Evolutionary conservation across 2,797 vertebrate genomes (phyloP).

Genomic region (Aythya fuligula): DNA sequence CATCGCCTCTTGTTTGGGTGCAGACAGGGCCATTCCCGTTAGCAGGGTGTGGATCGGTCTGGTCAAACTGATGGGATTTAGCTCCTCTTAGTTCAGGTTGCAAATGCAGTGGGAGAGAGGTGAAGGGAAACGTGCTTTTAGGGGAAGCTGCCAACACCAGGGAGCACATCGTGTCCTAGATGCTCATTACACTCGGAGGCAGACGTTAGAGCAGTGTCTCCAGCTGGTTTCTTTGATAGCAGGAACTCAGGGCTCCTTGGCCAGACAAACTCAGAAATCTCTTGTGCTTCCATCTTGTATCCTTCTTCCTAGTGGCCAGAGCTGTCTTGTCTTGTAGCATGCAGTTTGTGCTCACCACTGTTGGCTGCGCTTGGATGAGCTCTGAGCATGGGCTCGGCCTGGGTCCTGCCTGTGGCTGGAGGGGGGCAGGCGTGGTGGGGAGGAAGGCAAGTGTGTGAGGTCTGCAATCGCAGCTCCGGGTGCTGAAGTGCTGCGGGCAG

Average conservation of each 20-base stretch:
- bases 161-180: background rate
- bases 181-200: accelerated
- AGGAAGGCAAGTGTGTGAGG: background rate
- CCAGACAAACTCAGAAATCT: background rate
- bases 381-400: background rate
- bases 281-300: background rate
- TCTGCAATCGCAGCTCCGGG: background rate
- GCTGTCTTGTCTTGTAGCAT: background rate
- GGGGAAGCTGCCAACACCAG: background rate
- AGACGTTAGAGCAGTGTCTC: background rate
- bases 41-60: background rate
- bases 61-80: background rate
- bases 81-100: background rate
- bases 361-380: background rate
- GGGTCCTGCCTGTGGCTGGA: background rate
- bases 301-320: background rate
- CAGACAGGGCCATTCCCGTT: accelerated
- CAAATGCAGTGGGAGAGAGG: background rate
- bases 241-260: background rate
- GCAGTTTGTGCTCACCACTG: accelerated
- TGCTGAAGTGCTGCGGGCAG: background rate
- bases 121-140: background rate
- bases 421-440: background rate
- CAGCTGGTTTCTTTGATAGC: accelerated
- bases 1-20: accelerated